Percentiles rank a stretch among this genome's conserved stretches.
These are phyloP conservation scores for Eptatretus burgeri DNA, from an alignment of 2,113 vertebrate genomes.

Conservation along the genomic window DNA sequence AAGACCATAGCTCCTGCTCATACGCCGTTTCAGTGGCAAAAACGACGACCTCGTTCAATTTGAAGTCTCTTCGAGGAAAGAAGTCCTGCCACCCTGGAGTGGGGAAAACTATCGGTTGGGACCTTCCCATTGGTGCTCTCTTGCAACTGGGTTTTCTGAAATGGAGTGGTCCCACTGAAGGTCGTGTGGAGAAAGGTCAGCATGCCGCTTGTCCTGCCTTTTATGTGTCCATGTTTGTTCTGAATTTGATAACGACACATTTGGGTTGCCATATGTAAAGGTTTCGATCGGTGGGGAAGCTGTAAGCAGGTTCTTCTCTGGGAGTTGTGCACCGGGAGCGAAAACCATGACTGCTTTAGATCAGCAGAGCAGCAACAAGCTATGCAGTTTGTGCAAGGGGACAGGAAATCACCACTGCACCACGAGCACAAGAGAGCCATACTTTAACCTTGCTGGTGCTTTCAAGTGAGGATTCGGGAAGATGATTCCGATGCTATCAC, in stretches of 20 bases:
- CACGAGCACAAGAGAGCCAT: conserved; percentile 17
- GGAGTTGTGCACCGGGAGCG: conserved; percentile 32
- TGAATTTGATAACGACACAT: too few species aligned
- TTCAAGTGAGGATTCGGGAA: conserved; percentile 22
- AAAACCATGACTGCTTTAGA: background rate
- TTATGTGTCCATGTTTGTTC: too few species aligned
- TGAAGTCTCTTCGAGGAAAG: conserved; percentile 23
- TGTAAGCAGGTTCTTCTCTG: conserved; percentile 21
- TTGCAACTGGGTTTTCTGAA: conserved; percentile 10
- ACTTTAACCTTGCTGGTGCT: conserved; percentile 29
- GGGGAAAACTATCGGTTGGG: conserved; percentile 41
- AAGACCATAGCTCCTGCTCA: conserved; percentile 24
- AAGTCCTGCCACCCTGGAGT: conserved; percentile 52
- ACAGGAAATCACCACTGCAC: conserved; percentile 18
- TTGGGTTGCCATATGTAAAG: too few species aligned
- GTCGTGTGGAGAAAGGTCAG: conserved; percentile 10
- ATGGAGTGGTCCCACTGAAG: conserved; percentile 17
- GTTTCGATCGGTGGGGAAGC: conserved; percentile 14
- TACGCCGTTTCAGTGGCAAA: conserved; percentile 40
- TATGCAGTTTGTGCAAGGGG: conserved; percentile 25
- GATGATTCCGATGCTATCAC: too few species aligned
- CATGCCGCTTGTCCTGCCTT: too few species aligned
- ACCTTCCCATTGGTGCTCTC: conserved; percentile 25
- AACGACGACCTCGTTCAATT: conserved; percentile 16
- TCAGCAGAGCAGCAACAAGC: conserved; percentile 10